Conservation (phyloP, 1,140 invertebrate genomes). For the Coboldia fuscipes region DNA sequence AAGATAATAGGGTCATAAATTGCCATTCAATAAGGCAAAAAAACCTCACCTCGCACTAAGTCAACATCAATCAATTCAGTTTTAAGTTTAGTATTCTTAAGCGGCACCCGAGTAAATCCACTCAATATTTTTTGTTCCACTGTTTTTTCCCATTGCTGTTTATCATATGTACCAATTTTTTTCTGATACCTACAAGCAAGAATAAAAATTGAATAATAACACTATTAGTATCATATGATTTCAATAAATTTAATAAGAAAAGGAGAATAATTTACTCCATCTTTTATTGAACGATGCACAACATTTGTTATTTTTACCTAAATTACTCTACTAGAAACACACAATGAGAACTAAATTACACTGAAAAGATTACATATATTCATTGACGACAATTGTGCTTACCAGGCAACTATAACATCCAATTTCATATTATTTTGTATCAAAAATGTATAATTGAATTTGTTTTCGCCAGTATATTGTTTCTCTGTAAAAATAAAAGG, state of each 20-base stretch:
- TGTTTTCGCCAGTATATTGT: not conserved
- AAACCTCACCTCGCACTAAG: conserved; percentile 59
- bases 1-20: too few relatives aligned
- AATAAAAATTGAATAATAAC: conserved; percentile 3
- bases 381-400: conserved; percentile 4
- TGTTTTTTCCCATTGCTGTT: conserved; percentile 88
- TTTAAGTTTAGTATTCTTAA: conserved; percentile 69
- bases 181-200: conserved; percentile 55
- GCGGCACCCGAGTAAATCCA: conserved; percentile 65
- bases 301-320: not conserved
- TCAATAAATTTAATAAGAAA: not conserved
- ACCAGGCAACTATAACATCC: conserved; percentile 22
- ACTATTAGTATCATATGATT: not conserved
- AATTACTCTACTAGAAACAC: not conserved
- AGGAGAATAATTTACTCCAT: not conserved
- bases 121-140: conserved; percentile 74
- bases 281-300: not conserved
- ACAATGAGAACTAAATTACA: too few relatives aligned
- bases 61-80: conserved; percentile 90
- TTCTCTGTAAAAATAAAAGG: not conserved
- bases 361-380: not conserved
- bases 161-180: conserved; percentile 90
- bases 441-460: too few relatives aligned
- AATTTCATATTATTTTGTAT: conserved; percentile 21
- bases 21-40: too few relatives aligned